These are phyloP conservation scores for Cataglyphis livida DNA, from an alignment of 2,888 invertebrate species.

Conservation along the genomic window DNA sequence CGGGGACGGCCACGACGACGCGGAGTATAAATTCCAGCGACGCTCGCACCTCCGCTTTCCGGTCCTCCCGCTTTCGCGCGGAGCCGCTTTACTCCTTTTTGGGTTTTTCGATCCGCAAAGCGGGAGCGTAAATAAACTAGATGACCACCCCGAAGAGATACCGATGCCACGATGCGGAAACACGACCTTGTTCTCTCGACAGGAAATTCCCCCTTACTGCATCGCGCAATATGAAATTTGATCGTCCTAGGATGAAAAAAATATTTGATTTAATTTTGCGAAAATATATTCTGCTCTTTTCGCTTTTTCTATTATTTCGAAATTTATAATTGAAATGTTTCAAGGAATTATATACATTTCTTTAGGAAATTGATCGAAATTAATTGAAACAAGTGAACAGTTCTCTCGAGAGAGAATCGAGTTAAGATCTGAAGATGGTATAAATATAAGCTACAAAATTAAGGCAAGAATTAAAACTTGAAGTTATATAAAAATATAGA, in stretches of 20 bases:
- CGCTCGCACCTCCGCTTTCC: conserved; percentile 67
- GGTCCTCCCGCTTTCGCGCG: conserved; percentile 56
- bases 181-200: conserved; percentile 10
- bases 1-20: conserved; percentile 78
- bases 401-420: neutral
- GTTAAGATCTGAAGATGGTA: neutral
- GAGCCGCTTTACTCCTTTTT: conserved; percentile 64
- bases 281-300: neutral
- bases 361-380: neutral
- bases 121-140: conserved; percentile 64
- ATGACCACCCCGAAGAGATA: conserved; percentile 50
- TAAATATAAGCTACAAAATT: neutral
- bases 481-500: neutral
- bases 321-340: neutral
- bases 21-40: conserved; percentile 80
- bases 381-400: neutral
- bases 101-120: conserved; percentile 66
- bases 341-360: neutral
- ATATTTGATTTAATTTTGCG: neutral
- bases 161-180: conserved; percentile 16
- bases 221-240: conserved; percentile 1
- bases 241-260: neutral
- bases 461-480: neutral
- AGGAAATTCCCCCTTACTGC: neutral
- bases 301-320: neutral